A percentile compares a stretch with the other conserved stretches of the same genome.
Conservation (phyloP, 2,888 invertebrate species). For the Nymphalis urticae region DNA sequence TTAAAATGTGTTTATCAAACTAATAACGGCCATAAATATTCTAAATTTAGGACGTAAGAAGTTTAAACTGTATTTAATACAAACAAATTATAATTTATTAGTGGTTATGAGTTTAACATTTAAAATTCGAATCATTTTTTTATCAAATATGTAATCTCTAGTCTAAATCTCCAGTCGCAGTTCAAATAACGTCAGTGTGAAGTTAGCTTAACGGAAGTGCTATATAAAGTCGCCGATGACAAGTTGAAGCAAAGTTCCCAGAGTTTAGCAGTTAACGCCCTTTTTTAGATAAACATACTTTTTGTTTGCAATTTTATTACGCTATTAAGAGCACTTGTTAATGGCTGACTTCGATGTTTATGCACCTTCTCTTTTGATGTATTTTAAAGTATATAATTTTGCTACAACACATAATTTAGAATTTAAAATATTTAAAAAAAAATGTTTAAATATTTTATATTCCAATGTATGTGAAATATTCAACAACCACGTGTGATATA, state of each 20-base stretch:
- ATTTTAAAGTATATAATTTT: neutral
- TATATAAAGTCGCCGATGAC: slow-evolving; percentile 56
- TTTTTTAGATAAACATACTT: slow-evolving; percentile 48
- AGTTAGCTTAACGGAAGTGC: slow-evolving; percentile 38
- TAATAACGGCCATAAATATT: too few species aligned
- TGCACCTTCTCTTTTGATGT: slow-evolving; percentile 19
- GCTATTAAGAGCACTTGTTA: slow-evolving; percentile 42
- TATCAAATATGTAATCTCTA: neutral
- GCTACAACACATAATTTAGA: neutral
- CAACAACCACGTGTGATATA: too few species aligned
- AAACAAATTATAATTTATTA: too few species aligned
- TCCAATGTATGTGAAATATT: too few species aligned
- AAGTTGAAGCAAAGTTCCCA: slow-evolving; percentile 47
- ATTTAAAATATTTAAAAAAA: too few species aligned
- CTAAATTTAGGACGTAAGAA: too few species aligned
- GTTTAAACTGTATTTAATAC: too few species aligned
- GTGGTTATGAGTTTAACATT: too few species aligned
- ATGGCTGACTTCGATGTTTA: slow-evolving; percentile 33
- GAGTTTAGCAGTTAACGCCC: slow-evolving; percentile 49
- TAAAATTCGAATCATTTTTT: too few species aligned
- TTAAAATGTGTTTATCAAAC: too few species aligned
- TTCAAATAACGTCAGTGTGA: slow-evolving; percentile 28
- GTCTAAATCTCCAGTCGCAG: neutral
- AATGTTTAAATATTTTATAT: too few species aligned
- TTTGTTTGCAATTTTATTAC: slow-evolving; percentile 43